phyloP scores from a whole-genome alignment of 2,113 vertebrate species.

The Tachycineta bicolor region DNA sequence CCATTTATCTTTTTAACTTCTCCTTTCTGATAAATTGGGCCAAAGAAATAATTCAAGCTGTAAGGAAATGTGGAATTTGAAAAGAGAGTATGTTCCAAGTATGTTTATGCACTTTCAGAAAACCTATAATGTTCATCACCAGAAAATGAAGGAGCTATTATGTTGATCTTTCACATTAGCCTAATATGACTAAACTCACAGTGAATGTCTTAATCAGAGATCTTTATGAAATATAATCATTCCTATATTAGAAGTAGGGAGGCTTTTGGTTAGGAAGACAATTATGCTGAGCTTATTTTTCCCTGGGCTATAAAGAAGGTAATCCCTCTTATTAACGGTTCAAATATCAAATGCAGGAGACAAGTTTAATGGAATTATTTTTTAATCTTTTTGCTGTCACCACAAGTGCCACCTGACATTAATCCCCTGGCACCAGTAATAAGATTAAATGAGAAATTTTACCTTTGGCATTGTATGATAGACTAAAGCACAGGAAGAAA shows the following conservation, averaged over 20 bases:
- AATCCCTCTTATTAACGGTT: constrained; percentile 50
- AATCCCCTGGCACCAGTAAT: constrained; percentile 40
- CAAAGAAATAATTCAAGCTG: constrained; percentile 40
- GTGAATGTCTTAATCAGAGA: constrained; percentile 45
- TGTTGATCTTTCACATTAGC: background rate
- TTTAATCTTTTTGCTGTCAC: constrained; percentile 56
- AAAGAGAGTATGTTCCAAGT: background rate
- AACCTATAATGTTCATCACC: background rate
- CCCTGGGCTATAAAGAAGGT: background rate
- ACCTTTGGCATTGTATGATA: constrained; percentile 14
- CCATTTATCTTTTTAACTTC: constrained; percentile 48
- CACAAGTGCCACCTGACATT: constrained; percentile 52
- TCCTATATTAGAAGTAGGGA: constrained; percentile 1
- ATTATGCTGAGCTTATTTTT: constrained; percentile 53
- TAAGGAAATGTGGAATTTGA: background rate
- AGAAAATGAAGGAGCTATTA: background rate
- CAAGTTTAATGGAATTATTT: constrained; percentile 57
- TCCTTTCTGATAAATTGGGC: background rate
- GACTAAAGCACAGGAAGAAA: constrained; percentile 4
- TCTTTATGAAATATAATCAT: constrained; percentile 34
- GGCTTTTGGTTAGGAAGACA: constrained; percentile 25
- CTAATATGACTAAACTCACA: background rate
- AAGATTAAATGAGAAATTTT: constrained; percentile 50
- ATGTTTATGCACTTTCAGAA: background rate
- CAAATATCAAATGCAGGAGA: constrained; percentile 48